Evolutionary conservation across 92 coral and sea anemone species (phyloP), one percentile per base, ranked within the genome.

Genomic region (Umimayanthus chanpuru): DNA sequence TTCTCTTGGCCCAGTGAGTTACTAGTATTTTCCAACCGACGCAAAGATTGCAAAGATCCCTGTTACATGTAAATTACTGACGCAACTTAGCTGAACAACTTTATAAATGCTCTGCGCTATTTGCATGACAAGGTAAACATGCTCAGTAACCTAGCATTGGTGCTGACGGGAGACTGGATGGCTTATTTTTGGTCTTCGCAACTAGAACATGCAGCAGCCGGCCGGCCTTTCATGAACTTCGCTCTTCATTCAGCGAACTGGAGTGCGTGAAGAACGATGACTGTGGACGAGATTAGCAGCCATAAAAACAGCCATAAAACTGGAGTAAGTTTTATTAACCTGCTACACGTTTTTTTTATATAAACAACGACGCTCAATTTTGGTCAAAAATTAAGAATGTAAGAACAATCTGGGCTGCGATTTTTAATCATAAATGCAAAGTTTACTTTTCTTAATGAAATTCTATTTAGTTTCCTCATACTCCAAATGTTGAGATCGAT

Each of bases 71-170:
- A 73, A 73, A 73, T 73, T 73, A 73, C 77, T 73, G 77, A 73
- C 77, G 77, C 77, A 73, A 73, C 77, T 73, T 73, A 73, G 77
- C 77, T 73, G 77, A 73, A 73, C 77, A 73, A 73, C 29, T 73
- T 73, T 28, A 73, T 73, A 73, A 73, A 73, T n/a, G 77, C 77
- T 73, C 77, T 73, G 77, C n/a, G n/a, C n/a, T n/a, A n/a, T n/a
- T n/a, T n/a, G n/a, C n/a, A n/a, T n/a, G n/a, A n/a, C n/a, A n/a
- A n/a, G n/a, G n/a, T n/a, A n/a, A n/a, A n/a, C n/a, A n/a, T n/a
- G n/a, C n/a, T n/a, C n/a, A n/a, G n/a, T 73, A 73, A 73, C 77
- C 77, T 73, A 73, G 77, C 77, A 73, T 73, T 73, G 77, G n/a
- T n/a, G n/a, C n/a, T n/a, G n/a, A n/a, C n/a, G n/a, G n/a, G n/a